phyloP scores from a whole-genome alignment of 1,140 invertebrate genomes.

The Drosophila bifasciata region DNA sequence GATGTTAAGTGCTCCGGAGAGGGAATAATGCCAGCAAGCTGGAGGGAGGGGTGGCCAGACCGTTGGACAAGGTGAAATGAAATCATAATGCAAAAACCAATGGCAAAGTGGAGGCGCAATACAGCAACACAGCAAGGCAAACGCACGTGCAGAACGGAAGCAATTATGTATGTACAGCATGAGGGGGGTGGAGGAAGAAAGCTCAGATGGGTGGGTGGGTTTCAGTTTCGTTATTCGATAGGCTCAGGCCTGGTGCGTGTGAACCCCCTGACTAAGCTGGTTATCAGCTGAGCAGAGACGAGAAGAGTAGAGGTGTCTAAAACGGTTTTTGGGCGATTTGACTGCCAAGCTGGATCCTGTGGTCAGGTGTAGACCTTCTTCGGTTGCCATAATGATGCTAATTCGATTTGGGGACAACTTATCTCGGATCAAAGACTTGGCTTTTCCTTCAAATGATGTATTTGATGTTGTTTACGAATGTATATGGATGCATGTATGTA shows the following conservation, averaged over 20 bases:
- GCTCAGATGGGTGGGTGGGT: conserved; percentile 5
- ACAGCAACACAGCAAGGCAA: conserved; percentile 67
- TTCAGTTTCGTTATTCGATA: not conserved
- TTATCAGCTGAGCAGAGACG: conserved; percentile 15
- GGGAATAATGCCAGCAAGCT: conserved; percentile 22
- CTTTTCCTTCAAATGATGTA: too few species aligned
- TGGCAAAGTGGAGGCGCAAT: conserved; percentile 39
- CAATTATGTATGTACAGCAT: conserved; percentile 79
- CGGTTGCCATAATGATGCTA: too few species aligned
- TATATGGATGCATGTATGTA: not conserved
- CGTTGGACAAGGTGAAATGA: conserved; percentile 5
- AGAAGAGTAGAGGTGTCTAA: conserved; percentile 16
- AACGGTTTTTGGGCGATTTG: conserved; percentile 19
- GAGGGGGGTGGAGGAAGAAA: conserved; percentile 20
- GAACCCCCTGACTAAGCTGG: conserved; percentile 34
- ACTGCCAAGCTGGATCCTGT: conserved; percentile 12
- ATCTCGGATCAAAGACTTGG: too few species aligned
- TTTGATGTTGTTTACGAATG: too few species aligned
- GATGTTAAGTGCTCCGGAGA: conserved; percentile 3
- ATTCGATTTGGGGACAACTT: too few species aligned
- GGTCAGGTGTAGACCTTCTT: conserved; percentile 3
- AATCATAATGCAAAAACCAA: conserved; percentile 69
- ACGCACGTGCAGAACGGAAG: conserved; percentile 78
- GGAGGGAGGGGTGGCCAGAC: not conserved
- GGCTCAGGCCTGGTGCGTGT: conserved; percentile 5